Conservation (phyloP, 1,140 invertebrate species). For the Drosophila watanabei region DNA sequence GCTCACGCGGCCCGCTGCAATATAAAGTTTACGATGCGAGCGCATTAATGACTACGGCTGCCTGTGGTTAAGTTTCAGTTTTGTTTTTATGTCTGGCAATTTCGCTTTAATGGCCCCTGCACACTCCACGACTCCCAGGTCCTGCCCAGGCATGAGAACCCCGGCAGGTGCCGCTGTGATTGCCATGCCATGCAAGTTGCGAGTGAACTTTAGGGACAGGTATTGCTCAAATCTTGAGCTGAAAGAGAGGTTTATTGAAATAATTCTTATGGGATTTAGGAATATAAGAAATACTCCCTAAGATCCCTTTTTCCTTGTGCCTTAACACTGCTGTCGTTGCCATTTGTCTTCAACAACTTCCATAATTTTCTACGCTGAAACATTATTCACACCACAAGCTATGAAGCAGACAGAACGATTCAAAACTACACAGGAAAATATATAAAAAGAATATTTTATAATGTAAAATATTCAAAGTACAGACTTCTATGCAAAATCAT, state of each 20-base stretch:
- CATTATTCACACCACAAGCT: slow-evolving; percentile 75
- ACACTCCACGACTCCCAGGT: slow-evolving; percentile 13
- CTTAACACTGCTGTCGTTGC: slow-evolving; percentile 1
- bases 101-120: slow-evolving; percentile 63
- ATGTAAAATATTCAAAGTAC: not conserved
- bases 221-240: not conserved
- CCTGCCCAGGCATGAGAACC: slow-evolving; percentile 49
- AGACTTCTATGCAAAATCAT: not conserved
- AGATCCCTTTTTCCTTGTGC: not conserved
- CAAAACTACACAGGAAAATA: not conserved
- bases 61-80: slow-evolving; percentile 39
- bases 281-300: not conserved
- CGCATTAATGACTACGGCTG: slow-evolving; percentile 59
- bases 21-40: slow-evolving; percentile 62
- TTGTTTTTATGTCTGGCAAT: slow-evolving; percentile 62
- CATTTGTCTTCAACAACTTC: slow-evolving; percentile 9
- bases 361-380: slow-evolving; percentile 58
- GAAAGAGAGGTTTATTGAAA: not conserved
- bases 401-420: slow-evolving; percentile 1
- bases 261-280: too few relatives aligned
- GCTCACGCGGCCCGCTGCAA: slow-evolving; percentile 88
- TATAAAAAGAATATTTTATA: not conserved
- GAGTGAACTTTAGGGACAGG: not conserved
- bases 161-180: slow-evolving; percentile 57
- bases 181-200: slow-evolving; percentile 5